Conservation (phyloP, 1,140 invertebrate species). For the Palaemon carinicauda region DNA sequence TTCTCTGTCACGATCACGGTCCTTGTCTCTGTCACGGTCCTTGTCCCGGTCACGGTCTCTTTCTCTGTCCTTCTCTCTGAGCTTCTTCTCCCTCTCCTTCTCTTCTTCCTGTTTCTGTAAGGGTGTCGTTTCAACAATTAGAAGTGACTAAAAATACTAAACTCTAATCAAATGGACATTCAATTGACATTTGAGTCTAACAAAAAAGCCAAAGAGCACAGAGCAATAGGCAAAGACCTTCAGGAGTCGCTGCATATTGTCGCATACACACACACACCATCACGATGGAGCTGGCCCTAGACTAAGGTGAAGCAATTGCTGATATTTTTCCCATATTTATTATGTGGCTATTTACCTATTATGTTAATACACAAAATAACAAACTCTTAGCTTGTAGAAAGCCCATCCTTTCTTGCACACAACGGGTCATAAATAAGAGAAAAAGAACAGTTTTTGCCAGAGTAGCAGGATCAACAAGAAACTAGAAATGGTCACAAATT, state of each 20-base stretch:
- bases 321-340: background rate
- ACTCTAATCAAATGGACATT: background rate
- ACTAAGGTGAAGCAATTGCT: background rate
- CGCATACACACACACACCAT: slow-evolving; percentile 5
- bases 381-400: too few species aligned
- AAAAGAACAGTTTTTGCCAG: too few species aligned
- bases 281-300: slow-evolving; percentile 11
- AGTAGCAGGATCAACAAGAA: too few species aligned
- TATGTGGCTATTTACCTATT: background rate
- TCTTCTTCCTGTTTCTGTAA: slow-evolving; percentile 58
- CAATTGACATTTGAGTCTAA: slow-evolving; percentile 18
- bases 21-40: slow-evolving; percentile 30
- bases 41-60: slow-evolving; percentile 39
- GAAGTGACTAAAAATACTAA: background rate
- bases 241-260: background rate
- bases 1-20: slow-evolving; percentile 37
- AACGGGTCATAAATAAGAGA: too few species aligned
- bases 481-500: too few species aligned
- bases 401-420: too few species aligned
- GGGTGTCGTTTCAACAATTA: background rate
- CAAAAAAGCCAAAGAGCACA: slow-evolving; percentile 11
- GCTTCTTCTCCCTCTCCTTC: slow-evolving; percentile 10
- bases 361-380: background rate
- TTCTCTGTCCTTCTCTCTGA: slow-evolving; percentile 32
- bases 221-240: slow-evolving; percentile 4